Evolutionary conservation across 1,140 invertebrate species (phyloP), one percentile per base, ranked within the genome.

Genomic region (Zelostemma sp.): DNA sequence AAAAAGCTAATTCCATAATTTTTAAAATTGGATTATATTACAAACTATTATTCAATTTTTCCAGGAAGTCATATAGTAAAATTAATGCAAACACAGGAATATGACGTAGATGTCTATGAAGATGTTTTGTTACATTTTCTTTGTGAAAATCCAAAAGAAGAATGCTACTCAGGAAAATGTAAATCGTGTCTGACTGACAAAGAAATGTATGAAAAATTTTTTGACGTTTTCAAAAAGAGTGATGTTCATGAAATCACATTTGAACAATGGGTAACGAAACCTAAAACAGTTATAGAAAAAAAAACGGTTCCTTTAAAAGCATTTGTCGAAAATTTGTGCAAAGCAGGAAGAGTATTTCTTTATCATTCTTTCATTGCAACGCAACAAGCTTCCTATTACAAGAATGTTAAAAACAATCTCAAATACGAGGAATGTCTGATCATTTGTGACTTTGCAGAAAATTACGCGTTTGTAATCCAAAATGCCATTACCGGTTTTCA

Each of bases 361-460:
- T 8, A 46, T 35, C 69, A 75, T 56, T 28, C 59, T 38, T 75
- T 60, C 50, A 62, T 69, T 38, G 45, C 57, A 5, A 66, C 47
- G 55, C 1, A 51, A 28, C 71, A 66, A 54, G 21, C 50, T 31
- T 46, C 11, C 35, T 62, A 49, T 54, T 68, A 54, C 12, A 63
- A 65, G 19, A 21, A 65, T 38, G 14, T 55, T 0, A 67, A 73
- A 50, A 38, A 35, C 45, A 59, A 55, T 21, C 25, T 71, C 2
- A 1, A 35, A 54, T 38, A 64, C 14, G 8, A 53, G 38, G 49
- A 66, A 33, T 16, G 49, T 51, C 16, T 73, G 12, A 38, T 64
- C 9, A 19, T 67, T 14, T 66, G 65, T 18, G 75, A 81, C 66
- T 80, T 78, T 68, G 68, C 66, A 4, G 62, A 80, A 65, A 79